Conservation (phyloP, 2,797 vertebrate species). For the Sphenopsis melanotis region DNA sequence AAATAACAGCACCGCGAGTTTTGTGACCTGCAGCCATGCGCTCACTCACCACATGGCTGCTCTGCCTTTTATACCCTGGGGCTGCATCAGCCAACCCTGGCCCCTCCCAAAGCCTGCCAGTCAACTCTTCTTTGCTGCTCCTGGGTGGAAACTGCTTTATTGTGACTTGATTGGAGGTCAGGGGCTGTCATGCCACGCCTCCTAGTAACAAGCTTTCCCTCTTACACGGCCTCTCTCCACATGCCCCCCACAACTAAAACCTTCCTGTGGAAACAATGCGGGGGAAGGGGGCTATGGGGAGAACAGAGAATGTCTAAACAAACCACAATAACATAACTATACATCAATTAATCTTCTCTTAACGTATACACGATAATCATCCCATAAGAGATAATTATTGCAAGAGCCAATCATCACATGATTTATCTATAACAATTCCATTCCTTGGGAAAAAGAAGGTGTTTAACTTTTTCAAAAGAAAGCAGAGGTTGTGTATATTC, state of each 20-base stretch:
- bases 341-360: background rate
- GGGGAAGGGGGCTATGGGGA: background rate
- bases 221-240: background rate
- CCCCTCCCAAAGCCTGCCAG: background rate
- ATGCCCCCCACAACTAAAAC: background rate
- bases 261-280: background rate
- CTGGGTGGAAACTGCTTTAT: background rate
- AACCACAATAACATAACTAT: background rate
- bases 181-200: background rate
- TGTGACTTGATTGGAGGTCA: background rate
- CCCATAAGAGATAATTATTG: background rate
- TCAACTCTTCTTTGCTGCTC: background rate
- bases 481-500: background rate
- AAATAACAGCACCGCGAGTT: rapidly evolving
- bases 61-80: background rate
- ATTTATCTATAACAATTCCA: background rate
- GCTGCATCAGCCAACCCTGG: background rate
- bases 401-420: background rate
- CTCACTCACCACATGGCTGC: background rate
- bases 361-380: background rate
- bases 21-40: rapidly evolving
- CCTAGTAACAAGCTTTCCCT: background rate
- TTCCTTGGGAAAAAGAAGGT: background rate
- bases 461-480: background rate
- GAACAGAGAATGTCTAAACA: background rate